These are phyloP conservation scores for Gobius niger DNA, from an alignment of 2,113 vertebrate species.

Conservation along the genomic window DNA sequence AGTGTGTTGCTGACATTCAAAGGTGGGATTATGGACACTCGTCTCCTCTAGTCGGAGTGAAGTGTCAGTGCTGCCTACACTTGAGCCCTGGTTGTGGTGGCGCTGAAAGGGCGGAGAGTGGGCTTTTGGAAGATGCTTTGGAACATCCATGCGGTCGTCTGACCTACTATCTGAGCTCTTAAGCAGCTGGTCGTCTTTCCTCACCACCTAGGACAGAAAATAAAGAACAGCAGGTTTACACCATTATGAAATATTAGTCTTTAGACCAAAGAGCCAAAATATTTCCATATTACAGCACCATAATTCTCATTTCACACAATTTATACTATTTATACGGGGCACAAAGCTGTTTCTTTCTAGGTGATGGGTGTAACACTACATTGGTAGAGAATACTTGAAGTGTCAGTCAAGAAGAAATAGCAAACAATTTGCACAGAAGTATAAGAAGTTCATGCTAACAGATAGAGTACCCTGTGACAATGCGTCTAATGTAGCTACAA, in stretches of 20 bases:
- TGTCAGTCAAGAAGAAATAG: no score
- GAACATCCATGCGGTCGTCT: neutral
- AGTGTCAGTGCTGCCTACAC: slow-evolving; percentile 16
- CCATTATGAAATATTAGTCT: neutral
- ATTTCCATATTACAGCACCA: no score
- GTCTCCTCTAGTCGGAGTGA: slow-evolving; percentile 10
- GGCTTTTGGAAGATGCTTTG: slow-evolving; percentile 21
- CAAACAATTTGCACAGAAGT: no score
- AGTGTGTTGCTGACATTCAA: slow-evolving; percentile 29
- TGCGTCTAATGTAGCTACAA: no score
- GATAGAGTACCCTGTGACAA: no score
- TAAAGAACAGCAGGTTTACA: neutral
- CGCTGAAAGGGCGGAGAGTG: slow-evolving; percentile 5
- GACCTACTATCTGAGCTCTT: neutral
- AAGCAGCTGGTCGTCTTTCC: neutral
- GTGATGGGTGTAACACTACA: no score
- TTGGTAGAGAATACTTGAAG: no score
- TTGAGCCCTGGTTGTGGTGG: slow-evolving; percentile 15
- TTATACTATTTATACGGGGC: no score
- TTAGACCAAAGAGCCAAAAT: no score
- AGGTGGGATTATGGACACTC: slow-evolving; percentile 1
- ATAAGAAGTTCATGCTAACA: no score
- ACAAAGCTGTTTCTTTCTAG: no score
- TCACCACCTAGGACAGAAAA: neutral
- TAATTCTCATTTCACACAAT: no score